Base-by-base conservation (phyloP, 2,888 invertebrate species). In the Xestia ashworthii region DNA sequence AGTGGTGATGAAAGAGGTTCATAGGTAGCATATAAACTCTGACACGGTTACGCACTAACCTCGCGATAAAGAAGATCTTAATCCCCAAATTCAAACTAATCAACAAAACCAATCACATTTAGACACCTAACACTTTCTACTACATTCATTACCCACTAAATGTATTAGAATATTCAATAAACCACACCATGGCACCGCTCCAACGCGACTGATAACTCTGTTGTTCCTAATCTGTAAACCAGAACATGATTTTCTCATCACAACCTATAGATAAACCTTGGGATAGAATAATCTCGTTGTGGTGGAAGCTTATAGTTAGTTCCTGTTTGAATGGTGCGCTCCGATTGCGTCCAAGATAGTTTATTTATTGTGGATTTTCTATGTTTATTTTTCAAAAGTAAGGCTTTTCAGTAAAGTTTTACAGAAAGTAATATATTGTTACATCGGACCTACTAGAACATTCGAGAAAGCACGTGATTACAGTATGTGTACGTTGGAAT, bases 161-260 rank as follows among this genome's bases (percentile, higher is more conserved):
- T 73, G 76, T 78, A 86, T 86, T 78, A 87, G 82, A 88, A 88
- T 88, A 87, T 86, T 88, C 74, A 83, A 86, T 87, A 74, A 62
- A 75, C 87, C 72, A 8, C 66, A 74, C 55, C 44, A 80, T 87
- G 74, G 78, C 76, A 71, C 14, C 25, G 67, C 80, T 84, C 78
- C 87, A 84, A 80, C 74, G 67, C 64, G 68, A 53, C 76, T 80
- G 87, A 82, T 80, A 88, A 82, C 79, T 82, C 60, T 88, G 83
- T 87, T 80, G 86, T 86, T 87, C 72, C 85, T 86, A 84, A 86
- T 89, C 82, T 82, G 72, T 80, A 75, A 89, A 87, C 88, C 86
- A 87, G 82, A 87, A 90, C 90, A 90, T 87, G 89, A 87, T 89
- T 90, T 88, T 84, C 90, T 88, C 89, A 90, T 90, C 89, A 86